A percentile compares a stretch with the other conserved stretches of the same genome.
phyloP scores from a whole-genome alignment of 2,113 vertebrate species.

The Tragelaphus buxtoni region DNA sequence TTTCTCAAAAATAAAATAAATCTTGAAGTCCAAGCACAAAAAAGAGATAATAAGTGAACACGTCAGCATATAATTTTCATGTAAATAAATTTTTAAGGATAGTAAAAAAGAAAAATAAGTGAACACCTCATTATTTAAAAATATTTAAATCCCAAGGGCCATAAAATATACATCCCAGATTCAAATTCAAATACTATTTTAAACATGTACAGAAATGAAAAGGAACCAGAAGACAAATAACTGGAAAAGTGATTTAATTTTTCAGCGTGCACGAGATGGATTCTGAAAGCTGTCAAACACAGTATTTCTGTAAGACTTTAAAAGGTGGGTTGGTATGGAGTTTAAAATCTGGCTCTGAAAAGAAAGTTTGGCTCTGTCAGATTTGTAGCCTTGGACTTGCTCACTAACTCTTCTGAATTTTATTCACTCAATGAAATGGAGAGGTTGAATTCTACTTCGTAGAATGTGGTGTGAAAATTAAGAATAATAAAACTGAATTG shows the following conservation, averaged over 20 bases:
- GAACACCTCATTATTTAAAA: not conserved
- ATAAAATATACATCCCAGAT: not conserved
- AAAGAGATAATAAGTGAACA: not conserved
- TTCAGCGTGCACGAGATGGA: not conserved
- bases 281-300: not conserved
- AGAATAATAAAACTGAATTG: not conserved
- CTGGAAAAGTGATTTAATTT: not conserved
- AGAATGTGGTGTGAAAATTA: not conserved
- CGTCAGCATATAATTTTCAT: not conserved
- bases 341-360: not conserved
- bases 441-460: not conserved
- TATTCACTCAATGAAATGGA: not conserved
- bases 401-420: not conserved
- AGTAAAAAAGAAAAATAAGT: not conserved
- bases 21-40: not conserved
- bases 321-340: not conserved
- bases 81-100: not conserved
- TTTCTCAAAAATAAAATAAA: slow-evolving; percentile 3
- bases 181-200: not conserved
- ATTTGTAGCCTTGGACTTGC: not conserved
- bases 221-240: not conserved
- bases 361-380: not conserved
- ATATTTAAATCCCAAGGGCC: not conserved
- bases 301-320: not conserved
- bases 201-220: not conserved